Percentiles rank a stretch among this genome's conserved stretches.
These are phyloP conservation scores for Montipora sp. DNA, from an alignment of 64 coral and sea anemone genomes.

Conservation along the genomic window DNA sequence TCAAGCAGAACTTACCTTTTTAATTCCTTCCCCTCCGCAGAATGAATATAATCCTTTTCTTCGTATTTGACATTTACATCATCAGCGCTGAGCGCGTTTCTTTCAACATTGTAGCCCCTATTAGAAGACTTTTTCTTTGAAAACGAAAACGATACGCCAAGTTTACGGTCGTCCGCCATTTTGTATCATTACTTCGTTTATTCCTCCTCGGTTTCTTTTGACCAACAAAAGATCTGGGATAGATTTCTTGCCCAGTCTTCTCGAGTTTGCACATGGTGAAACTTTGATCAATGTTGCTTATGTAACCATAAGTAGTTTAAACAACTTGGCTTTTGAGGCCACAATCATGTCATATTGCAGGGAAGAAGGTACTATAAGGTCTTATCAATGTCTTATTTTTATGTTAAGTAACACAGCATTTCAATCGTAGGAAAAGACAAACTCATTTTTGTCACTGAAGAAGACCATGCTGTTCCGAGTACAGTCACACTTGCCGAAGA, in stretches of 20 bases:
- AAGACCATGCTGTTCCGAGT: conserved; percentile 82
- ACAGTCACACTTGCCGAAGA: conserved; percentile 73
- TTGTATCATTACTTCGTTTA: not conserved
- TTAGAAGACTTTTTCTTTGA: conserved; percentile 74
- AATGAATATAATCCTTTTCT: conserved; percentile 90
- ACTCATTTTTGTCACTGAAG: conserved; percentile 90
- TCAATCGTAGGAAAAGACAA: conserved; percentile 90
- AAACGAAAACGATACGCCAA: conserved; percentile 79
- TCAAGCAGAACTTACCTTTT: conserved; percentile 63
- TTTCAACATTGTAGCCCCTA: conserved; percentile 36
- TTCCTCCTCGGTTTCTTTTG: not conserved
- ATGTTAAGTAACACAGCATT: not conserved
- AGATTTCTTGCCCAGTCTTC: conserved; percentile 3
- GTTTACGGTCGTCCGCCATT: conserved; percentile 74
- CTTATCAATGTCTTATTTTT: not conserved
- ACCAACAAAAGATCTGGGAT: not conserved
- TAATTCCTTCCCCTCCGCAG: conserved; percentile 87
- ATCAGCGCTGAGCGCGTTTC: conserved; percentile 57
- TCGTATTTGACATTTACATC: conserved; percentile 50
- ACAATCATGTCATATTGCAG: conserved; percentile 94
- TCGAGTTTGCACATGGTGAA: conserved; percentile 56
- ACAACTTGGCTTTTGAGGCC: not conserved
- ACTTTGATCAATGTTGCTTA: not conserved
- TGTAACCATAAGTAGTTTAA: not conserved
- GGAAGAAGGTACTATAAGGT: conserved; percentile 80